Evolutionary conservation across 2,797 vertebrate species (phyloP), one percentile per base, ranked within the genome.

Genomic region (Lagothrix lagotricha): DNA sequence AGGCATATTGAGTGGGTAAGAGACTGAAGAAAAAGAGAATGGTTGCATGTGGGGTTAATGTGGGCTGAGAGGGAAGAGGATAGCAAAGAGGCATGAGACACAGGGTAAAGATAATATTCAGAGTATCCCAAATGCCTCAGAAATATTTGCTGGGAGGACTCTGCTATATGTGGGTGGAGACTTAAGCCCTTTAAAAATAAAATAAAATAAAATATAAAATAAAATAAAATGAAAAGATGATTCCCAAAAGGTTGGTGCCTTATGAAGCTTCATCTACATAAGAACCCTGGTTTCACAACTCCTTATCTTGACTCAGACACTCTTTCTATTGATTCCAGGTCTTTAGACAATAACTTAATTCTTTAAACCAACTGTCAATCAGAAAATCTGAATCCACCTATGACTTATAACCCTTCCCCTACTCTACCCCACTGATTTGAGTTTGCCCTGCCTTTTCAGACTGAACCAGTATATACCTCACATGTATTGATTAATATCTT

Each of bases 1-100:
- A 46, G 41, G 33, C 39, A 3, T 39, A 22, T n/a, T n/a, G 44
- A 15, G 17, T 1, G 7, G 7, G 2, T 30, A 0, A 33, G 36
- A 14, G 26, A 50, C 13, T 75, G 44, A 64, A 84, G 58, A 22
- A 50, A 73, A 83, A 30, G 33, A 50, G 72, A 30, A 15, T 8
- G 22, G 7, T 15, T 83, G 41, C 39, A 19, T 20, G 14, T 48
- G 70, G 12, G 20, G 9, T 33, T 20, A 19, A 64, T 5, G 26
- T 41, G 44, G 73, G 73, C 58, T 30, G 30, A 84, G 58, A 54
- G 19, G 46, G 26, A 81, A 44, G 3, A 52, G 46, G 20, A 22
- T 3, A 70, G 76, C 6, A 52, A 54, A 33, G 28, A 0, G 52
- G 6, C 8, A 22, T 14, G 7, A 95, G 39, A 75, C 54, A 22